Evolutionary conservation across 2,113 vertebrate species (phyloP), one percentile per base, ranked within the genome.

Genomic region (Carollia perspicillata): DNA sequence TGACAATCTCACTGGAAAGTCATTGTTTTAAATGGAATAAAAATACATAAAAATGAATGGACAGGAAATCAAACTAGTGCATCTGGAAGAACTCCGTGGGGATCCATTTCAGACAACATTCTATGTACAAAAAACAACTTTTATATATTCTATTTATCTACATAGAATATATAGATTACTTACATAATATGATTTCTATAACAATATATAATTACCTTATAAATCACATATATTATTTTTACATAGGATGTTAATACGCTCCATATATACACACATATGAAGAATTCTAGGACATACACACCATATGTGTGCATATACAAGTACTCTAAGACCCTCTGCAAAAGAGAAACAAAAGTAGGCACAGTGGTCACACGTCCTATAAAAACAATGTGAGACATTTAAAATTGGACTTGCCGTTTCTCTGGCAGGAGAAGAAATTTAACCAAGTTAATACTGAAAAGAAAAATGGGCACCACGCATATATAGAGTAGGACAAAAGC

Each of bases 361-460:
- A 53, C 12, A 22, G 17, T 79, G 23, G 35, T 94, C 55, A 40
- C 26, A 53, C 33, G n/a, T 79, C 71, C 90, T 91, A 69, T 84
- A 83, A 95, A 93, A 94, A 58, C 42, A 55, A 84, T 42, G 58
- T 78, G 44, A 28, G 17, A 79, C 20, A 75, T 90, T 83, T 84
- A 83, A 79, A 96, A 74, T 26, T 65, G 47, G 35, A 12, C 35
- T 79, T 94, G 68, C 47, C 69, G 69, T 90, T 93, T 88, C 71
- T 90, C 65, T 80, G 42, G 22, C 35, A 94, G 78, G 16, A 84
- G 92, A 83, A 95, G 26, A 22, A 93, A 93, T 69, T 72, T 68
- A 87, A 53, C n/a, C 40, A 90, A 79, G 69, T 93, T 94, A 93
- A 87, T 12, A 68, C 2, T 49, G 26, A 84, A 95, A 93, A 91